These are phyloP conservation scores for Miltochrista miniata DNA, from an alignment of 2,888 invertebrate species.

Conservation along the genomic window DNA sequence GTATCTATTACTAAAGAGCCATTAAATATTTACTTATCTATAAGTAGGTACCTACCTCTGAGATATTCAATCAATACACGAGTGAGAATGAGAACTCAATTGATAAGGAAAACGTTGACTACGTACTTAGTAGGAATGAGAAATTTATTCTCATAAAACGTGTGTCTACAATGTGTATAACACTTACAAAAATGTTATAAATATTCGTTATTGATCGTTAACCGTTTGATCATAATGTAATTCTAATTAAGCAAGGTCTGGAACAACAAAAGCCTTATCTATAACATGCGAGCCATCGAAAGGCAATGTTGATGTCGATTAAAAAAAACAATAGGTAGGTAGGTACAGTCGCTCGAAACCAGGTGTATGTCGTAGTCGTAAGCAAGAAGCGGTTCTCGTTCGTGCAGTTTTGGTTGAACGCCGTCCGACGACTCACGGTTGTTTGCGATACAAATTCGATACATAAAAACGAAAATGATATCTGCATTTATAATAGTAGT, in stretches of 20 bases:
- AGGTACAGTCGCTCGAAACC: conserved; percentile 37
- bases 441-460: conserved; percentile 5
- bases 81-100: too few relatives aligned
- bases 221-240: conserved; percentile 5
- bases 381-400: conserved; percentile 30
- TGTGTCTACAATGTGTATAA: not conserved
- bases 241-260: conserved; percentile 7
- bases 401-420: conserved; percentile 58
- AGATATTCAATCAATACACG: too few relatives aligned
- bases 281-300: conserved; percentile 35
- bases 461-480: conserved; percentile 43
- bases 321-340: conserved; percentile 52
- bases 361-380: conserved; percentile 10
- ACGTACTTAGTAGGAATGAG: too few relatives aligned
- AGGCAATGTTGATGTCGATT: conserved; percentile 50
- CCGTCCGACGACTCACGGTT: conserved; percentile 39
- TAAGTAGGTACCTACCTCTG: too few relatives aligned
- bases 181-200: not conserved
- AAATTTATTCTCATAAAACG: too few relatives aligned
- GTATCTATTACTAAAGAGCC: too few relatives aligned
- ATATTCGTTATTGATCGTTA: not conserved
- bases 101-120: too few relatives aligned
- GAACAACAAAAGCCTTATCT: conserved; percentile 34
- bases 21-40: too few relatives aligned
- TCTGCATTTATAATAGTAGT: conserved; percentile 73